Evolutionary conservation across 2,888 invertebrate species (phyloP), one percentile per base, ranked within the genome.

Genomic region (Nymphalis polychloros): DNA sequence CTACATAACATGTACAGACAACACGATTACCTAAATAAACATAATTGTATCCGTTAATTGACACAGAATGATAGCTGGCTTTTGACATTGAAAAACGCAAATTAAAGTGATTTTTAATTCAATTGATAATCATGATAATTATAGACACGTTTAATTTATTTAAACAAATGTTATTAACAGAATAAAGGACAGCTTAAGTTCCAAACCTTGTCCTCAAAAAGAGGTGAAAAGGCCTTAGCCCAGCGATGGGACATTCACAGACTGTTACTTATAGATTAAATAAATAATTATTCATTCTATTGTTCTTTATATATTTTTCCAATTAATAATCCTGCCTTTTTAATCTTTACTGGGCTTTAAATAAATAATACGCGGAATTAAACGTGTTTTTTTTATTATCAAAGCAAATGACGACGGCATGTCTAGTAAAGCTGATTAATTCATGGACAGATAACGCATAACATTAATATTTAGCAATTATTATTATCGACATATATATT

Each of bases 11-110:
- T n/a, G 63, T 46, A 31, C 23, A n/a, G 13, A 10, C 52, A 50
- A 49, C 49, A 49, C 31, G 27, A 49, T 67, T 57, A 48, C 47
- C 52, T 64, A 62, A 64, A 65, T 65, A 67, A 63, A 71, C 55
- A 6, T n/a, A 53, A 31, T 16, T 55, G 16, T 27, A 31, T 31
- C 31, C 27, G 31, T 55, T 55, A 27, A 31, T 27, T 55, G 17
- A 55, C 20, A 50, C 50, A 20, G 19, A 20, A 19, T 20, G 10
- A 20, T 10, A 13, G 13, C 8, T 50, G 20, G 50, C 8, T 19
- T 50, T 20, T 13, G 10, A 13, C 41, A 4, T 41, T 50, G 8
- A 20, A 50, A 49, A 50, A 50, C 19, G 2, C 20, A 19, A 10
- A 50, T 13, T 20, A 19, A n/a, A 2, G 19, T n/a, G 1, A 41